Percentiles rank a stretch among this genome's conserved stretches.
Conservation (phyloP, 1,140 invertebrate genomes). For the Proales similis region DNA sequence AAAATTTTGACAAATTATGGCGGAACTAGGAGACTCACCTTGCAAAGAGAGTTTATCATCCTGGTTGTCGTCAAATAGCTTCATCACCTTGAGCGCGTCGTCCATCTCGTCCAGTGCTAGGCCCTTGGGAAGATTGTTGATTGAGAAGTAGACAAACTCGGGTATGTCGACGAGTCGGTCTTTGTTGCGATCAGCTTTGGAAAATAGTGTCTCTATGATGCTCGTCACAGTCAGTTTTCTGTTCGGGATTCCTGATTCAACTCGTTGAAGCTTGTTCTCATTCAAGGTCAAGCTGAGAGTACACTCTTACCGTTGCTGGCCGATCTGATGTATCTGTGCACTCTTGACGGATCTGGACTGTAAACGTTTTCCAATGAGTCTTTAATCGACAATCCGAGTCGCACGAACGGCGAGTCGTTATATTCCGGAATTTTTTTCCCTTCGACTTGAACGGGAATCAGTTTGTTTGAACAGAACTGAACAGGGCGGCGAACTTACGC, state of each 20-base stretch:
- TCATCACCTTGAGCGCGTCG: constrained; percentile 20
- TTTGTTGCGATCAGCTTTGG: constrained; percentile 11
- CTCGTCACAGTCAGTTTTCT: constrained; percentile 27
- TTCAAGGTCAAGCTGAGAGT: no score
- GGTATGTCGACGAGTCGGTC: constrained; percentile 8
- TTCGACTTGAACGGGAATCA: constrained; percentile 24
- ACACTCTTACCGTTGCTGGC: constrained; percentile 6
- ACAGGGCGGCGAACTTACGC: constrained; percentile 1
- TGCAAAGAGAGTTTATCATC: constrained; percentile 20
- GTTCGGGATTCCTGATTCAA: no score
- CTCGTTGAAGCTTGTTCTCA: no score
- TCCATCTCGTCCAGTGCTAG: not conserved
- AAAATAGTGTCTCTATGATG: constrained; percentile 24
- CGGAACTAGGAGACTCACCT: no score
- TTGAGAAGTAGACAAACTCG: constrained; percentile 22
- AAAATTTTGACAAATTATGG: no score
- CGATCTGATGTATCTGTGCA: not conserved
- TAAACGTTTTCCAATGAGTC: not conserved
- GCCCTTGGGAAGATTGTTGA: constrained; percentile 8
- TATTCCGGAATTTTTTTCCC: constrained; percentile 20
- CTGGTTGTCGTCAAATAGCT: constrained; percentile 27
- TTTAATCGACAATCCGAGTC: constrained; percentile 7
- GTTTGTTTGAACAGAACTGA: not conserved
- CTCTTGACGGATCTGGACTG: not conserved
- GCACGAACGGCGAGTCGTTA: constrained; percentile 21